Evolutionary conservation across 2,797 vertebrate species (phyloP).

Genomic region (Hoplostethus atlanticus): DNA sequence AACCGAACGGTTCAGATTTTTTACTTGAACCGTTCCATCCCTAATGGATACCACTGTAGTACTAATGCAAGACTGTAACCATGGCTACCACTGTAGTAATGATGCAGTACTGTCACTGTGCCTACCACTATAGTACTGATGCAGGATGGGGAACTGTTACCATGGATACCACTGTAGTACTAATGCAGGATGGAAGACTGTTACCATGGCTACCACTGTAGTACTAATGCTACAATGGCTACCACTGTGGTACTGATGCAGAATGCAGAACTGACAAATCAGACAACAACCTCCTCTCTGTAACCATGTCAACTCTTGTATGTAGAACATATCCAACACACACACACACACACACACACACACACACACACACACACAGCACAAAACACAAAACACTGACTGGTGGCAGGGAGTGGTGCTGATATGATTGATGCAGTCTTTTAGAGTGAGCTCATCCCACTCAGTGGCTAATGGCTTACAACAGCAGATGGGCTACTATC

Average conservation of each 20-base stretch:
- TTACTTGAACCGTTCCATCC: too few relatives aligned
- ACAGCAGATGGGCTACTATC: slow-evolving; percentile 54
- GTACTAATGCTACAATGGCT: background rate
- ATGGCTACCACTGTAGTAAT: background rate
- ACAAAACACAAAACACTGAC: background rate
- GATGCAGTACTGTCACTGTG: background rate
- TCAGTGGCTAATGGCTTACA: slow-evolving; percentile 55
- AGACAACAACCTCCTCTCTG: slow-evolving; percentile 10
- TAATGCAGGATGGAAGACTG: background rate
- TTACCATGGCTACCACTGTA: slow-evolving; percentile 5
- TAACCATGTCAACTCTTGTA: slow-evolving; percentile 31
- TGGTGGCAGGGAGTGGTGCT: slow-evolving; percentile 21
- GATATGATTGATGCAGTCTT: slow-evolving; percentile 58
- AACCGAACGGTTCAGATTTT: too few relatives aligned
- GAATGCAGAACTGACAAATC: background rate
- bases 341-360: background rate
- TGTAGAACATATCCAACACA: background rate
- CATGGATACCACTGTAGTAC: background rate
- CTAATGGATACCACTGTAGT: background rate
- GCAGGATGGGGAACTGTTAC: background rate
- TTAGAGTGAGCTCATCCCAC: slow-evolving; percentile 59
- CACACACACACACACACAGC: background rate
- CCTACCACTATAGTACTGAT: background rate
- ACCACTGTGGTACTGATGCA: background rate
- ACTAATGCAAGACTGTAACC: background rate